Conservation (phyloP, 2,888 invertebrate species). For the Drosophila formosana region DNA sequence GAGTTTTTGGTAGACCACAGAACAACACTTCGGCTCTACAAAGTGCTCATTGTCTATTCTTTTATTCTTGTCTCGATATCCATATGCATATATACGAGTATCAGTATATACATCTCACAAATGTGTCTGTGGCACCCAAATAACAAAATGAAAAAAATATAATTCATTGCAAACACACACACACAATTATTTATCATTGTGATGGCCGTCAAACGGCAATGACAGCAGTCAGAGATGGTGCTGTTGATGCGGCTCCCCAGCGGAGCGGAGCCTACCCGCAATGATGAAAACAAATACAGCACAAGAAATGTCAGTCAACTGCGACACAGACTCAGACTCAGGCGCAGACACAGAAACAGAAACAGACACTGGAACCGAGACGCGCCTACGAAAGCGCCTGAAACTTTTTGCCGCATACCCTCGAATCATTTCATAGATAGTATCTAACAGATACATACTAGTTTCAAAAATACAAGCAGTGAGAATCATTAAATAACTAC, state of each 20-base stretch:
- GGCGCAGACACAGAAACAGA: constrained; percentile 18
- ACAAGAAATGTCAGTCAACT: constrained; percentile 69
- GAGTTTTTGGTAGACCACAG: constrained; percentile 55
- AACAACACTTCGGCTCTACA: constrained; percentile 53
- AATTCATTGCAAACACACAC: constrained; percentile 60
- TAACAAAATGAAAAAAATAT: constrained; percentile 52
- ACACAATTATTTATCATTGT: constrained; percentile 75
- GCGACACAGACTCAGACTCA: constrained; percentile 20
- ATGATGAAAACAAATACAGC: constrained; percentile 36
- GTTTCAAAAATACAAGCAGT: no score
- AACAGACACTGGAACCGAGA: constrained; percentile 32
- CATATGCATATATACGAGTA: constrained; percentile 6
- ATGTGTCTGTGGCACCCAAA: constrained; percentile 11
- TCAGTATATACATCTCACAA: constrained; percentile 23
- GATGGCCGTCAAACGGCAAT: constrained; percentile 47
- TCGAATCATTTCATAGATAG: not conserved
- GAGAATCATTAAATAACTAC: no score
- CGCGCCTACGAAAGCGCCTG: constrained; percentile 62
- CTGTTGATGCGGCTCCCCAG: constrained; percentile 23
- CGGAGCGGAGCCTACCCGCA: constrained; percentile 5
- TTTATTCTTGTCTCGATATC: constrained; percentile 10
- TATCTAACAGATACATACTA: not conserved
- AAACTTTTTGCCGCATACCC: constrained; percentile 52
- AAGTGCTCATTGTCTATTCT: constrained; percentile 66
- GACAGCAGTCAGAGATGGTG: constrained; percentile 45